A percentile compares a stretch with the other conserved stretches of the same genome.
Evolutionary conservation across 2,113 vertebrate genomes (phyloP).

Genomic region (Myxocyprinus asiaticus): DNA sequence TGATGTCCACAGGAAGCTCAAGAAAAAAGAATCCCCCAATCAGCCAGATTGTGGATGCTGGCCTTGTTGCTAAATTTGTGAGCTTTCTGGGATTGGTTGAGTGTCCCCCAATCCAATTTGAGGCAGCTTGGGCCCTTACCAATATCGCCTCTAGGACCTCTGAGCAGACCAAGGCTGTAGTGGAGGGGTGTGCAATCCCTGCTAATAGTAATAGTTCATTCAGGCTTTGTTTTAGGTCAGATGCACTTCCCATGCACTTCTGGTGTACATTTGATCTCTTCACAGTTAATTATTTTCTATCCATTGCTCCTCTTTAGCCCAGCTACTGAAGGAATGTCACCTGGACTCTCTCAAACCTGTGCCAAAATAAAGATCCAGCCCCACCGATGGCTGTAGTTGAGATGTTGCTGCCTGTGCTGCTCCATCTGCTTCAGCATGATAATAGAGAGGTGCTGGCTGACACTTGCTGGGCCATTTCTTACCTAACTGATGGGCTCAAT

Average conservation of each 20-base stretch:
- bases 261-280: not conserved
- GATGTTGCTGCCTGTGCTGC: constrained; percentile 85
- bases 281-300: no score
- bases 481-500: constrained; percentile 93
- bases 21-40: constrained; percentile 94
- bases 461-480: constrained; percentile 93
- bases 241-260: no score
- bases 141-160: constrained; percentile 96
- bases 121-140: constrained; percentile 95
- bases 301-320: no score
- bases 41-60: constrained; percentile 86
- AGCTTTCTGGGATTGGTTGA: constrained; percentile 81
- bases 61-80: constrained; percentile 91
- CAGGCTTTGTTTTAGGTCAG: no score
- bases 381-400: constrained; percentile 86
- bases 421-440: constrained; percentile 82
- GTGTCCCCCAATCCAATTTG: constrained; percentile 91
- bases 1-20: constrained; percentile 92
- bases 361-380: constrained; percentile 96
- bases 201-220: no score
- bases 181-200: constrained; percentile 88
- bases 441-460: constrained; percentile 92
- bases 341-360: constrained; percentile 96
- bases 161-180: constrained; percentile 91
- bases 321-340: constrained; percentile 92